Base-by-base conservation (phyloP, 2,888 invertebrate genomes). In the Cartodere bifasciata region DNA sequence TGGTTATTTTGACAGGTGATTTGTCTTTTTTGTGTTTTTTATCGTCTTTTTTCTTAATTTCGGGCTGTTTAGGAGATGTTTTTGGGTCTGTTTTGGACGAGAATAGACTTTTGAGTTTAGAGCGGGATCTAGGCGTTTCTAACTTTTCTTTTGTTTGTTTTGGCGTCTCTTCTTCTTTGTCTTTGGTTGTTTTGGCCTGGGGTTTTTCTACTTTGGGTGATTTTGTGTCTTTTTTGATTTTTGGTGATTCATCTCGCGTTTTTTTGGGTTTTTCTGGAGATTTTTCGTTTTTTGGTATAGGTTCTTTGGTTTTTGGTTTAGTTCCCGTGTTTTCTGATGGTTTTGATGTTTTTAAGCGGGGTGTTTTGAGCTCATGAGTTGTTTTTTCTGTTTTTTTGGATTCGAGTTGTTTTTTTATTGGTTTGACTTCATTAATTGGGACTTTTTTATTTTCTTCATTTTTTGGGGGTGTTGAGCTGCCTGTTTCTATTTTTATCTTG, bases 401-500 rank as follows among this genome's bases (percentile, higher is more conserved):
- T n/a, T n/a, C n/a, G n/a, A n/a, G n/a, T n/a, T 53, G 49, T 34
- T 58, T 58, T 39, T 55, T 56, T 17, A 53, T 54, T 1, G 55
- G 55, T 40, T 56, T 56, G 4, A 46, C 49, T 33, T 50, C 50
- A 22, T 43, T 43, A 2, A 48, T 42, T 1, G 48, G 48, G 1
- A 50, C 48, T 35, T 43, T 46, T 34, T 43, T 49, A 14, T 36
- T 31, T 12, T 38, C 35, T 4, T 28, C 23, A 1, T 16, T 4
- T 26, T 39, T 39, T 14, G 37, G 11, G 2, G 39, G n/a, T n/a
- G n/a, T n/a, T n/a, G n/a, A n/a, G 20, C 20, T 40, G n/a, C 54
- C 58, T 29, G 50, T 56, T 47, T 60, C 58, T 16, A 59, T 60
- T 13, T 43, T 58, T n/a, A 60, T 60, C 38, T 54, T 57, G 2